Percentiles rank a stretch among this genome's conserved stretches.
These are phyloP conservation scores for Brenthis daphne DNA, from an alignment of 2,888 invertebrate genomes.

Conservation along the genomic window DNA sequence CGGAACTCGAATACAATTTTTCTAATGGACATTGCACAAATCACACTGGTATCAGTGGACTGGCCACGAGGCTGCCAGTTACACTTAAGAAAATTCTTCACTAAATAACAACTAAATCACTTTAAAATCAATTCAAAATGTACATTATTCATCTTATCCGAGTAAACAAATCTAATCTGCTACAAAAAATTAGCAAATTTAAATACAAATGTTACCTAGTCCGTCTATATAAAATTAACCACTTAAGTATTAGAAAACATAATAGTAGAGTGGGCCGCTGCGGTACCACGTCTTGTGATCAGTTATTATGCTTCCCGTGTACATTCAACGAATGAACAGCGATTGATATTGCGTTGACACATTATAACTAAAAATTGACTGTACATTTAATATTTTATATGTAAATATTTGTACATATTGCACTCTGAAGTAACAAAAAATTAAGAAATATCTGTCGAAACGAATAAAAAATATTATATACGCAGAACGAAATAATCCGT, in stretches of 20 bases:
- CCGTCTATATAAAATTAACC: slow-evolving; percentile 79
- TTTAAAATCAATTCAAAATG: slow-evolving; percentile 82
- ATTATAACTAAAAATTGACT: slow-evolving; percentile 80
- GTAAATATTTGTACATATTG: slow-evolving; percentile 89
- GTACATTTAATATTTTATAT: slow-evolving; percentile 80
- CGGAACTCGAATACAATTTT: slow-evolving; percentile 46
- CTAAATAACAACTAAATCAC: slow-evolving; percentile 82
- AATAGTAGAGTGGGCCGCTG: slow-evolving; percentile 62
- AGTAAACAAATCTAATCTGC: slow-evolving; percentile 81
- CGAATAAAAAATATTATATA: slow-evolving; percentile 63
- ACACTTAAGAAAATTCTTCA: slow-evolving; percentile 78
- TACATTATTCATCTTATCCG: slow-evolving; percentile 78
- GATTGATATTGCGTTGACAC: slow-evolving; percentile 77
- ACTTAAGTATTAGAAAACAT: slow-evolving; percentile 80
- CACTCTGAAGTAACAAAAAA: slow-evolving; percentile 84
- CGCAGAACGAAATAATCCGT: slow-evolving; percentile 64
- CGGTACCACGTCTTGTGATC: slow-evolving; percentile 66
- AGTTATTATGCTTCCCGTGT: slow-evolving; percentile 77
- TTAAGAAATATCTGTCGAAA: slow-evolving; percentile 73
- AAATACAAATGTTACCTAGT: slow-evolving; percentile 80
- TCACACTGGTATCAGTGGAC: slow-evolving; percentile 75
- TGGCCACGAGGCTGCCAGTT: slow-evolving; percentile 72
- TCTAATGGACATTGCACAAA: slow-evolving; percentile 73
- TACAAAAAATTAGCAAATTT: slow-evolving; percentile 82
- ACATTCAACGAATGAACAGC: slow-evolving; percentile 74